These are phyloP conservation scores for Marronus borbonicus DNA, from an alignment of 2,888 invertebrate species.

Conservation along the genomic window DNA sequence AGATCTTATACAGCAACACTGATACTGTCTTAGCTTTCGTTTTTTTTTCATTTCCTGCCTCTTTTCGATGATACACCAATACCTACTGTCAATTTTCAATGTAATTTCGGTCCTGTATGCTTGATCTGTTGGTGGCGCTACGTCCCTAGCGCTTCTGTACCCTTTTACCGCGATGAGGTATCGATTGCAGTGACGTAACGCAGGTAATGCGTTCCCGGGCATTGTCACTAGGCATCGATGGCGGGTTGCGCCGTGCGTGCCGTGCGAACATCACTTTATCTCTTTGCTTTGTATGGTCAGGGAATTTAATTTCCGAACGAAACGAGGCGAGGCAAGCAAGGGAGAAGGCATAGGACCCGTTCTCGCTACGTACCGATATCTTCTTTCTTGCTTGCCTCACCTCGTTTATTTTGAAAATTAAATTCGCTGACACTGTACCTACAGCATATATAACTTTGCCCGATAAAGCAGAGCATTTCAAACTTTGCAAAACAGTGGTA, in stretches of 20 bases:
- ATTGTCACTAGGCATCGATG: conserved; percentile 59
- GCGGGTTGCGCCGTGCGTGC: conserved; percentile 48
- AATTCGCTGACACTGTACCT: background rate
- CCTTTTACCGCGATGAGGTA: conserved; percentile 69
- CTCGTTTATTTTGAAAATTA: too few species aligned
- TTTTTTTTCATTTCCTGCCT: background rate
- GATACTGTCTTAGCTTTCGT: background rate
- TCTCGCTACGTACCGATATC: background rate
- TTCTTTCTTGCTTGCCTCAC: too few species aligned
- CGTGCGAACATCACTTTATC: conserved; percentile 38
- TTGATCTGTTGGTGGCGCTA: background rate
- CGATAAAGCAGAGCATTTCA: too few species aligned
- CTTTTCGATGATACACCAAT: too few species aligned
- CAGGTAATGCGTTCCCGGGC: conserved; percentile 65
- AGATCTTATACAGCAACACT: background rate
- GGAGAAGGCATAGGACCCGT: too few species aligned
- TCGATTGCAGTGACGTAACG: conserved; percentile 66
- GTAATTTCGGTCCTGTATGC: conserved; percentile 32
- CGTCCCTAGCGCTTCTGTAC: conserved; percentile 56
- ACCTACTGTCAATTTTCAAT: too few species aligned
- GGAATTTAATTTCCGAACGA: too few species aligned
- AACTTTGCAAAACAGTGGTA: background rate
- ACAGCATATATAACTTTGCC: background rate
- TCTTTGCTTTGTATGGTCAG: background rate
- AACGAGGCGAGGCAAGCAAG: too few species aligned